Evolutionary conservation across 2,113 vertebrate genomes (phyloP).

Genomic region (Cyphomyrus discorhynchus): DNA sequence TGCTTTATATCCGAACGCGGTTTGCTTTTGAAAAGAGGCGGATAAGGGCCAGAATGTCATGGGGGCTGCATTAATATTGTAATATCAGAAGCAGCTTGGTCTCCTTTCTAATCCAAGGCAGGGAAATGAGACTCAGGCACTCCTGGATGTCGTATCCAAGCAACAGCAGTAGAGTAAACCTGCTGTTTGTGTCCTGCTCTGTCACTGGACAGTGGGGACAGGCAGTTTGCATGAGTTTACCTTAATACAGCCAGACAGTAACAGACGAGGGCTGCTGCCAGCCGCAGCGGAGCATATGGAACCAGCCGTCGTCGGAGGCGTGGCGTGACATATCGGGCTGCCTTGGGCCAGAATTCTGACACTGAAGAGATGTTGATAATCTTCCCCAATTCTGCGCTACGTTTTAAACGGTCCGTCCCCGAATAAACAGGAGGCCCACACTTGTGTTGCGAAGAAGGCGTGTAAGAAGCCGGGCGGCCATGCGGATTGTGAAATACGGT

Average conservation of each 20-base stretch:
- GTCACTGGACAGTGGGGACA: neutral
- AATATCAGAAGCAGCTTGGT: neutral
- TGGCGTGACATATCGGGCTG: neutral
- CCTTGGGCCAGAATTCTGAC: neutral
- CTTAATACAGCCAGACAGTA: neutral
- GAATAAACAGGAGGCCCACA: neutral
- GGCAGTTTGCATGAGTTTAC: neutral
- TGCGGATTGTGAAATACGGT: neutral
- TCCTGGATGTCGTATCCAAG: conserved; percentile 14
- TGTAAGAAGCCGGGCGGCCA: neutral
- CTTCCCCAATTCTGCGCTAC: neutral
- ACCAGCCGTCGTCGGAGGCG: neutral
- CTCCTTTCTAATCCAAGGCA: neutral
- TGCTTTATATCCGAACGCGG: neutral
- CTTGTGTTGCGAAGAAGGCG: neutral
- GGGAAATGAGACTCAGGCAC: neutral
- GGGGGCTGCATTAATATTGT: neutral
- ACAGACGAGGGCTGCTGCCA: neutral
- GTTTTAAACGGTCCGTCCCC: neutral
- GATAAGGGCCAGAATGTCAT: neutral
- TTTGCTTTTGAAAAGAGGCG: neutral
- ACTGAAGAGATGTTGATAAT: neutral
- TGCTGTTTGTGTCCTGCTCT: neutral
- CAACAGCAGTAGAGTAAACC: neutral
- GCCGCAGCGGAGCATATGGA: neutral